These are phyloP conservation scores for Mallotus villosus DNA, from an alignment of 2,797 vertebrate genomes.

Conservation along the genomic window DNA sequence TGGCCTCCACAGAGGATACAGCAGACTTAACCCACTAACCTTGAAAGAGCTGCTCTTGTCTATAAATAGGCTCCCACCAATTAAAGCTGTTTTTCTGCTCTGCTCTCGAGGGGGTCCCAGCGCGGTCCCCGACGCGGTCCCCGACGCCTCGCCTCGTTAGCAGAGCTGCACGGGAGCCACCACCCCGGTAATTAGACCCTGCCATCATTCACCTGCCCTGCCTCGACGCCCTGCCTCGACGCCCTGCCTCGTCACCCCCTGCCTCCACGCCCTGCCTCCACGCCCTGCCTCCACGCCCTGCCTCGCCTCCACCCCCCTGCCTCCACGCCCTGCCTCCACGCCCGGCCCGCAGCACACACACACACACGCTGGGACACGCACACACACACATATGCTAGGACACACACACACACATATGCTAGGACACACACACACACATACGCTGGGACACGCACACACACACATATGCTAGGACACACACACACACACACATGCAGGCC, in stretches of 20 bases:
- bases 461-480: not conserved
- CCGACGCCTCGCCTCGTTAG: conserved; percentile 64
- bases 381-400: not conserved
- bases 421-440: conserved; percentile 5
- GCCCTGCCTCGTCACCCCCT: too few species aligned
- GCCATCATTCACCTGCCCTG: conserved; percentile 68
- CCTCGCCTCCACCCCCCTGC: too few species aligned
- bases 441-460: not conserved
- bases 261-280: too few species aligned
- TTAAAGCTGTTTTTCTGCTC: conserved; percentile 80
- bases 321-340: too few species aligned
- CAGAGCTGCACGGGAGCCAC: conserved; percentile 60
- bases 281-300: too few species aligned
- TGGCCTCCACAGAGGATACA: conserved; percentile 61
- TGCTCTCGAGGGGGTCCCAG: conserved; percentile 70
- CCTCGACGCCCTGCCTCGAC: too few species aligned
- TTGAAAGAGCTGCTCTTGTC: conserved; percentile 69
- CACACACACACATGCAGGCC: not conserved
- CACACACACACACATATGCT: conserved; percentile 19
- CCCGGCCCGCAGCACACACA: conserved; percentile 34
- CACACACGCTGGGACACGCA: conserved; percentile 18
- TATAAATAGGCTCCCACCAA: conserved; percentile 76
- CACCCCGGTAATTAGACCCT: conserved; percentile 71
- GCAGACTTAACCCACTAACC: conserved; percentile 75
- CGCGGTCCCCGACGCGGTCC: conserved; percentile 63